Conservation (phyloP, 2,113 vertebrate species). For the Oreotrochilus melanogaster region DNA sequence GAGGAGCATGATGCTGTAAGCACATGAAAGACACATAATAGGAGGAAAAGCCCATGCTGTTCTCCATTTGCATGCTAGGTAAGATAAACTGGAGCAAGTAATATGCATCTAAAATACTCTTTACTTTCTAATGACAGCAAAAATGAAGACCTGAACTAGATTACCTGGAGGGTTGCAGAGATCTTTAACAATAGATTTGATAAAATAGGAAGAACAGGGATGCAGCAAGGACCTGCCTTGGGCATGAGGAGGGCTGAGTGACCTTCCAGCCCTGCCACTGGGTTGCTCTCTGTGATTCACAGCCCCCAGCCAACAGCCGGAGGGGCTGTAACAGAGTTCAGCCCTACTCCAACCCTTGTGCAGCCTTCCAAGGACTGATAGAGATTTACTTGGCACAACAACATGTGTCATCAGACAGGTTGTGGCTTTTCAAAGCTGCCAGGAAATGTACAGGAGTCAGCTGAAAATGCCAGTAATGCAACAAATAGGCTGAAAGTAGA, state of each 20-base stretch:
- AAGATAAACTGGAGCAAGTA: not conserved
- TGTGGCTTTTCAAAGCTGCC: not conserved
- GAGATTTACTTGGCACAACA: not conserved
- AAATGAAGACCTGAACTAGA: not conserved
- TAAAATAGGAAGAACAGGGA: not conserved
- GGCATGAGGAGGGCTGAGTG: not conserved
- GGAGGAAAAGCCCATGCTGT: not conserved
- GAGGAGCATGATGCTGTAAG: not conserved
- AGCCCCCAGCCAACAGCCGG: not conserved
- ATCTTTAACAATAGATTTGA: not conserved
- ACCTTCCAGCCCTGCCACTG: not conserved
- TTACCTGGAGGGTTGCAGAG: not conserved
- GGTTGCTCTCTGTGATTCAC: accelerated
- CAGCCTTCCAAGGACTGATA: not conserved
- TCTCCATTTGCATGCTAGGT: not conserved
- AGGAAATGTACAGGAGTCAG: not conserved
- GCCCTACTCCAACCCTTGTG: not conserved
- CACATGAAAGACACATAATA: not conserved
- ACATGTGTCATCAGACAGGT: not conserved
- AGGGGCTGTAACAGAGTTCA: not conserved
- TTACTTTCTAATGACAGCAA: not conserved
- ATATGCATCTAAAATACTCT: not conserved
- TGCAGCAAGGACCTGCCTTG: not conserved
- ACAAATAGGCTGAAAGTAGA: not conserved
- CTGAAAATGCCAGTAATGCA: not conserved